Evolutionary conservation across 2,113 vertebrate genomes (phyloP).

Genomic region (Accipiter virgatus): DNA sequence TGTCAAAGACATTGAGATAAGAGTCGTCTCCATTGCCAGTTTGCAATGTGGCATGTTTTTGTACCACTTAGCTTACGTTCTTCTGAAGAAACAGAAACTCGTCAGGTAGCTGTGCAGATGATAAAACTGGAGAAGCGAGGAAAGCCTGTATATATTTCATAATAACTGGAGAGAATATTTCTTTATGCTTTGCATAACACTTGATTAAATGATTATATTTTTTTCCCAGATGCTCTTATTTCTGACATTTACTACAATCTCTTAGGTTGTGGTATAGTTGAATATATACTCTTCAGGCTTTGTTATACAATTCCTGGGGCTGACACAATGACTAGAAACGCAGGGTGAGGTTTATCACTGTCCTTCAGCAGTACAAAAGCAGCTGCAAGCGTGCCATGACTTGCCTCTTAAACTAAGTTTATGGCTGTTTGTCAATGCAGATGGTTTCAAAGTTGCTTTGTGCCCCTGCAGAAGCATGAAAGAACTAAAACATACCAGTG

Average conservation of each 20-base stretch:
- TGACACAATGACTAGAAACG: neutral
- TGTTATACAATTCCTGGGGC: neutral
- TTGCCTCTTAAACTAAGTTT: neutral
- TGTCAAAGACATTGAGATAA: constrained; percentile 51
- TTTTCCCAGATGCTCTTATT: neutral
- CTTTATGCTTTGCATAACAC: neutral
- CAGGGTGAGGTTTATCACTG: neutral
- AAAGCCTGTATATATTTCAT: neutral
- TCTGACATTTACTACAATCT: neutral
- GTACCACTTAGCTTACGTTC: neutral
- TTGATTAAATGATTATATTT: neutral
- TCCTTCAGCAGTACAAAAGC: neutral
- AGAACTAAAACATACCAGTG: neutral
- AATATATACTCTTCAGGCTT: neutral
- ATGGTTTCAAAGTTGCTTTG: neutral
- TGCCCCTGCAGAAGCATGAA: neutral
- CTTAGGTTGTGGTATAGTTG: neutral
- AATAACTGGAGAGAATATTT: neutral
- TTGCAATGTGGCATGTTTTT: neutral
- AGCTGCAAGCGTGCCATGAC: neutral
- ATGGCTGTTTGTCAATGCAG: neutral
- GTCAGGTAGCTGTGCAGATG: neutral
- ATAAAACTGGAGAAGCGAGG: neutral
- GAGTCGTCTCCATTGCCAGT: neutral
- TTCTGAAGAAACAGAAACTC: constrained; percentile 32